Evolutionary conservation across 1,140 invertebrate genomes (phyloP).

Genomic region (Aplysia californica): DNA sequence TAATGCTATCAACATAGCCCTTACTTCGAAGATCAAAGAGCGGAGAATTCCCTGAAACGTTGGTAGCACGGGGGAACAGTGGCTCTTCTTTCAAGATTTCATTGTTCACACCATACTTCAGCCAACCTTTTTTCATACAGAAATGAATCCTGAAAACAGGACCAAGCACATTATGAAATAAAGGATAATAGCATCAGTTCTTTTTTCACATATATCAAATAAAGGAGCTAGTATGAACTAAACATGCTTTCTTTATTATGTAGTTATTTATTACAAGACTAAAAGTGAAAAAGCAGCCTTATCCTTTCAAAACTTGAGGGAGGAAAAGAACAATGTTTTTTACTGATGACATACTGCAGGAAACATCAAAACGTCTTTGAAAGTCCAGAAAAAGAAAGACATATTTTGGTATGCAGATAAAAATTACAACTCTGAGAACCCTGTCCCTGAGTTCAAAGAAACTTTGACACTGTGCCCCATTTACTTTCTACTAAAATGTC

Average conservation of each 20-base stretch:
- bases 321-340: too few relatives aligned
- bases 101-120: constrained; percentile 41
- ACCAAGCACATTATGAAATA: not conserved
- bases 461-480: too few relatives aligned
- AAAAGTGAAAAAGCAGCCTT: not conserved
- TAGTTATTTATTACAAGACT: not conserved
- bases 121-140: constrained; percentile 43
- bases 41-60: constrained; percentile 48
- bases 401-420: too few relatives aligned
- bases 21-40: constrained; percentile 42
- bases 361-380: too few relatives aligned
- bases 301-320: not conserved
- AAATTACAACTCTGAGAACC: too few relatives aligned
- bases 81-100: constrained; percentile 40
- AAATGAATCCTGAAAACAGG: constrained; percentile 43
- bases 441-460: too few relatives aligned
- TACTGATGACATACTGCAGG: too few relatives aligned
- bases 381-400: too few relatives aligned
- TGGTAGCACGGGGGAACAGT: constrained; percentile 35
- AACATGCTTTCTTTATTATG: not conserved
- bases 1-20: not conserved
- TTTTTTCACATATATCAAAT: not conserved
- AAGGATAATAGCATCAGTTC: not conserved
- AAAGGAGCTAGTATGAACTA: not conserved
- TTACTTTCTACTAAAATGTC: too few relatives aligned